Conservation (phyloP, 2,888 invertebrate species). For the Petrolisthes cinctipes region DNA sequence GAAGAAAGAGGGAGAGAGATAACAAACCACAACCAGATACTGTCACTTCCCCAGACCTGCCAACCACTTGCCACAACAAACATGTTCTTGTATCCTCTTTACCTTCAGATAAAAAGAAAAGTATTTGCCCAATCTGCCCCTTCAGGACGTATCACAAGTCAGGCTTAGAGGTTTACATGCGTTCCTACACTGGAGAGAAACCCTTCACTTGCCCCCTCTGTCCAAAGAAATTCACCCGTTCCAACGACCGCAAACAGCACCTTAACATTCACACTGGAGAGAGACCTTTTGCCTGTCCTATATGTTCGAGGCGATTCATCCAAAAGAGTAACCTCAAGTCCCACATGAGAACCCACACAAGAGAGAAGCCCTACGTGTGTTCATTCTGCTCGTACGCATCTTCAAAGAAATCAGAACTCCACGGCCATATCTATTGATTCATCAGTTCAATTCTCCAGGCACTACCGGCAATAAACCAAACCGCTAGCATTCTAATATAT, state of each 20-base stretch:
- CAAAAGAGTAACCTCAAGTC: constrained; percentile 47
- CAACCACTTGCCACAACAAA: neutral
- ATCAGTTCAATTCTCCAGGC: neutral
- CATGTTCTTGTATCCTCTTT: neutral
- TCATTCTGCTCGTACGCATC: constrained; percentile 23
- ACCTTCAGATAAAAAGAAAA: neutral
- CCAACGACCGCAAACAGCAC: constrained; percentile 57
- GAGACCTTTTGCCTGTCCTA: constrained; percentile 48
- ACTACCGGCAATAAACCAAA: neutral
- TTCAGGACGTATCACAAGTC: neutral
- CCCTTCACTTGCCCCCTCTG: constrained; percentile 60
- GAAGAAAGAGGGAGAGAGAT: neutral
- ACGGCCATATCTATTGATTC: constrained; percentile 25
- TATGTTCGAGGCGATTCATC: constrained; percentile 30
- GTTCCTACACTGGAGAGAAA: constrained; percentile 55
- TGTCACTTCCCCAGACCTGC: neutral
- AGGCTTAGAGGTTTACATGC: constrained; percentile 44
- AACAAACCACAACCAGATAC: no score
- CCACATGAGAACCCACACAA: constrained; percentile 40
- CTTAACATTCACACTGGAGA: constrained; percentile 61
- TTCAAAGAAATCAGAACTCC: constrained; percentile 15
- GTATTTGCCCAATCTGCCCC: neutral
- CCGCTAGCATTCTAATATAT: neutral
- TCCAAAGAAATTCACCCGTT: constrained; percentile 52
- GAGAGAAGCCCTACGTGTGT: constrained; percentile 51